A percentile compares a stretch with the other conserved stretches of the same genome.
Conservation (phyloP, 2,113 vertebrate genomes). For the Candoia aspera region DNA sequence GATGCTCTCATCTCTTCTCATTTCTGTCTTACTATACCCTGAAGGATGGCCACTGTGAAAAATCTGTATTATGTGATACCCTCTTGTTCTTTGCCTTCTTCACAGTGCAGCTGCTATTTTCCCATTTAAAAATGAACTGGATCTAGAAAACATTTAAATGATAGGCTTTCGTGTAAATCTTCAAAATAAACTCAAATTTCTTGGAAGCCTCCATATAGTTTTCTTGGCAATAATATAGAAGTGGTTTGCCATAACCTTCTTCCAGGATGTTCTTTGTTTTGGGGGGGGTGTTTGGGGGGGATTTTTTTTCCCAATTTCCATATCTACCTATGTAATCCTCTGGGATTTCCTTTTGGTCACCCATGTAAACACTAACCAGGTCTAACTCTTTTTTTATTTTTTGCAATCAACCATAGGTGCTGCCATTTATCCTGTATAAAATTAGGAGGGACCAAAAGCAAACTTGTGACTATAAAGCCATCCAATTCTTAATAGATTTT, state of each 20-base stretch:
- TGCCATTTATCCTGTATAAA: neutral
- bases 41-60: slow-evolving; percentile 1
- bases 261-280: neutral
- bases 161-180: neutral
- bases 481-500: neutral
- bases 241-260: too few relatives aligned
- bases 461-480: neutral
- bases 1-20: slow-evolving; percentile 4
- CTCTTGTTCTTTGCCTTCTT: neutral
- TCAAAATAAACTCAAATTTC: neutral
- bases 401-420: neutral
- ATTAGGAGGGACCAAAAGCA: neutral
- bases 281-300: neutral
- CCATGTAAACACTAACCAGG: neutral
- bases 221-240: neutral
- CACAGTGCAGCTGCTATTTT: slow-evolving; percentile 8
- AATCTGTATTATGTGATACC: slow-evolving; percentile 22
- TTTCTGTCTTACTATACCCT: slow-evolving; percentile 15
- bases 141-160: neutral
- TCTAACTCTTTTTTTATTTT: neutral
- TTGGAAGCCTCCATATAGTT: neutral
- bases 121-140: neutral
- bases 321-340: neutral
- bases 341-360: neutral
- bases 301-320: neutral